Evolutionary conservation across 2,888 invertebrate genomes (phyloP).

Genomic region (Sinohyriopsis cumingii): DNA sequence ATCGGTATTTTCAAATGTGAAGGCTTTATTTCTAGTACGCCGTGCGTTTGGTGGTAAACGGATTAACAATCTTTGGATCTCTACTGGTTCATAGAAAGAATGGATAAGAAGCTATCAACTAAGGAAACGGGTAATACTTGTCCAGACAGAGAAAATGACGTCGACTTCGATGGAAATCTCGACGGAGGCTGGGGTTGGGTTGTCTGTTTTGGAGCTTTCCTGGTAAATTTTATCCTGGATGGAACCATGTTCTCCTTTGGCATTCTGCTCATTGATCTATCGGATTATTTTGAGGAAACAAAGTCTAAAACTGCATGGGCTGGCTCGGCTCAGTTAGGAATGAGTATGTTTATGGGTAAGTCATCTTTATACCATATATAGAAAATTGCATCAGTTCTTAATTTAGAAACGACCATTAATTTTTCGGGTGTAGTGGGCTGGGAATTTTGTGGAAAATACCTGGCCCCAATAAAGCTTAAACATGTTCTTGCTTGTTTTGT

Average conservation of each 20-base stretch:
- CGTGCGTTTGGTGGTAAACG: too few relatives aligned
- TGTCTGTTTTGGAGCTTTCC: slow-evolving; percentile 59
- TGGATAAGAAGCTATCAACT: slow-evolving; percentile 7
- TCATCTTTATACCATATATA: neutral
- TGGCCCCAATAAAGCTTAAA: too few relatives aligned
- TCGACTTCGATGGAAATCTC: slow-evolving; percentile 29
- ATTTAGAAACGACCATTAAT: neutral
- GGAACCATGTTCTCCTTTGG: slow-evolving; percentile 65
- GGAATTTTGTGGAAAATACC: too few relatives aligned
- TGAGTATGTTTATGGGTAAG: slow-evolving; percentile 62
- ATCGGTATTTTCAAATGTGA: too few relatives aligned
- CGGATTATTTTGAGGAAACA: slow-evolving; percentile 52
- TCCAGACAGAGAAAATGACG: slow-evolving; percentile 1
- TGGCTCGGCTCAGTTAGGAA: slow-evolving; percentile 55
- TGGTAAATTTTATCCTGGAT: slow-evolving; percentile 58
- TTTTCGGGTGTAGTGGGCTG: too few relatives aligned
- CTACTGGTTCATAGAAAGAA: neutral
- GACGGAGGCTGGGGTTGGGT: slow-evolving; percentile 65
- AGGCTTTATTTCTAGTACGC: too few relatives aligned
- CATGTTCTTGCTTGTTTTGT: too few relatives aligned
- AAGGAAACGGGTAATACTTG: slow-evolving; percentile 1
- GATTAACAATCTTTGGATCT: too few relatives aligned
- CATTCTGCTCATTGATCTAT: slow-evolving; percentile 51
- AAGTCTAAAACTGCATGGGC: slow-evolving; percentile 59
- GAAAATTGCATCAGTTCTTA: neutral